Conservation (phyloP, 2,888 invertebrate genomes). For the Listrodromus nycthemerus region DNA sequence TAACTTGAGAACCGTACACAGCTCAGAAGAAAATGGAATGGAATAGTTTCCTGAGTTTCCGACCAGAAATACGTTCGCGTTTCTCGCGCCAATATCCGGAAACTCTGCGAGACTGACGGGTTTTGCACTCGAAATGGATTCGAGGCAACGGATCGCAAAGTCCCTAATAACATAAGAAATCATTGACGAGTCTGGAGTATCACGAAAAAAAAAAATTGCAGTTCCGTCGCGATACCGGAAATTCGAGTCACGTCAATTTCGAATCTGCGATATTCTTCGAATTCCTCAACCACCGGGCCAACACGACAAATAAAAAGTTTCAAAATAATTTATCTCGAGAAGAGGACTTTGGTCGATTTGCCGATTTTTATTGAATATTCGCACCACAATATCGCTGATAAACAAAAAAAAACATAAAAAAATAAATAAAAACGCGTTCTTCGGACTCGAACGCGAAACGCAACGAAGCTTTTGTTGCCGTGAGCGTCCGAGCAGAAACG, state of each 20-base stretch:
- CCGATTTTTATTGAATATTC: neutral
- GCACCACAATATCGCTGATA: neutral
- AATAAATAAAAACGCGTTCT: neutral
- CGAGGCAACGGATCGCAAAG: neutral
- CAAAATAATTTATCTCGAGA: neutral
- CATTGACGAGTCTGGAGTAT: too few relatives aligned
- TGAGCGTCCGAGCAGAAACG: conserved; percentile 48
- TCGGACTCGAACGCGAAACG: neutral
- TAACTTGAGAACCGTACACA: neutral
- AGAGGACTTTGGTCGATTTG: neutral
- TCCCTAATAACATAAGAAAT: neutral
- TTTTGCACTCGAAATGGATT: too few relatives aligned
- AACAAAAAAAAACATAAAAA: neutral
- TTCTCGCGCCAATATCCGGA: neutral
- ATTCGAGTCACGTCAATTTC: too few relatives aligned
- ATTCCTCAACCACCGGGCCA: too few relatives aligned
- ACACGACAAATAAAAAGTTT: neutral
- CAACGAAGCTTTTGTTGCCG: conserved; percentile 28
- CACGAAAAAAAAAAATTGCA: too few relatives aligned
- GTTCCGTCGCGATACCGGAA: too few relatives aligned
- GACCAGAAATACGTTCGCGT: neutral
- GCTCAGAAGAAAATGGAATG: neutral
- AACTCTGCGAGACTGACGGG: neutral
- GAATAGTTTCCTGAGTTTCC: neutral
- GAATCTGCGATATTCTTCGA: too few relatives aligned